Evolutionary conservation across 2,888 invertebrate species (phyloP).

Genomic region (Drosophila pseudotakahashii): DNA sequence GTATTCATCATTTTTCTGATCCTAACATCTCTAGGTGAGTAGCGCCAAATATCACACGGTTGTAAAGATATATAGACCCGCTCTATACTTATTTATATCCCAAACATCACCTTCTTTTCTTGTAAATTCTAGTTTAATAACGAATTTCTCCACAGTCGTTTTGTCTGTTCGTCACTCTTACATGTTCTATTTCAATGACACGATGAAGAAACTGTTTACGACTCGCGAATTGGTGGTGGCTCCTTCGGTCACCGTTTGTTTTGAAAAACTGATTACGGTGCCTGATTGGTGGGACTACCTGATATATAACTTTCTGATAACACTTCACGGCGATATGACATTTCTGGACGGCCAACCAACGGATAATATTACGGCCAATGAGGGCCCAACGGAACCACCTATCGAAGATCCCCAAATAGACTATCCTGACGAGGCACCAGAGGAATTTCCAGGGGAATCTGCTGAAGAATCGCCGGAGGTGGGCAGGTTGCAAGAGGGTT

Average conservation of each 20-base stretch:
- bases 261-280: constrained; percentile 56
- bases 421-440: no score
- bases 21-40: constrained; percentile 59
- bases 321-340: constrained; percentile 60
- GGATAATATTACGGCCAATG: neutral
- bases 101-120: no score
- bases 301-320: constrained; percentile 54
- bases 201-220: constrained; percentile 61
- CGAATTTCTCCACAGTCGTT: constrained; percentile 34
- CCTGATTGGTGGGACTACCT: constrained; percentile 75
- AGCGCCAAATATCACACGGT: no score
- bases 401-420: no score
- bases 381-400: no score
- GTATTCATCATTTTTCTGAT: constrained; percentile 66
- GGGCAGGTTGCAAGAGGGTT: neutral
- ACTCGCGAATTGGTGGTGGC: constrained; percentile 46
- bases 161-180: constrained; percentile 59
- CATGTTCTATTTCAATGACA: constrained; percentile 71
- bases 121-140: neutral
- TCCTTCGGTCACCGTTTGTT: constrained; percentile 55
- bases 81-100: no score
- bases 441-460: no score
- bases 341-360: accelerated
- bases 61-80: no score
- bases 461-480: neutral